phyloP scores from a whole-genome alignment of 2,888 invertebrate genomes.

The Trachelus iudaicus region DNA sequence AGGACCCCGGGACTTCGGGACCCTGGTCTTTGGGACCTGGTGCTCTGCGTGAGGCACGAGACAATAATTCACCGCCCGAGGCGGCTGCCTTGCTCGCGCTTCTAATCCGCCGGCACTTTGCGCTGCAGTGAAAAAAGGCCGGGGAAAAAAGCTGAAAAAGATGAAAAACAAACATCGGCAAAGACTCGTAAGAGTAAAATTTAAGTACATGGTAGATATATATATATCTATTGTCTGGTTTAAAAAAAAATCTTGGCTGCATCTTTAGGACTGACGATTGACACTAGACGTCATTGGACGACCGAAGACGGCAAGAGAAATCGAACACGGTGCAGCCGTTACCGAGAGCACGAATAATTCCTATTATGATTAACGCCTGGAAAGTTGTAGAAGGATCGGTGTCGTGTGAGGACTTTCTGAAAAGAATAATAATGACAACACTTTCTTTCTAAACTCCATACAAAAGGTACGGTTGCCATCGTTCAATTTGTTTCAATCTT shows the following conservation, averaged over 20 bases:
- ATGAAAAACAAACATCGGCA: not conserved
- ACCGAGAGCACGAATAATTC: not conserved
- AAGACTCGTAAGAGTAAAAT: not conserved
- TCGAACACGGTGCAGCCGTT: not conserved
- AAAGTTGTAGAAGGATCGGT: not conserved
- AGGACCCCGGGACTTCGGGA: not conserved
- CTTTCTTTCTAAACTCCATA: not conserved
- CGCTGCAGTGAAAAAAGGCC: constrained; percentile 36
- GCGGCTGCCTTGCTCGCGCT: constrained; percentile 42
- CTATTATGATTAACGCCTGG: not conserved
- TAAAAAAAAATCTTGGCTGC: not conserved
- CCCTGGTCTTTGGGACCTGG: not conserved
- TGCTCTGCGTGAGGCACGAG: constrained; percentile 45
- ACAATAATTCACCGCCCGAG: constrained; percentile 41
- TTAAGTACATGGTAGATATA: not conserved
- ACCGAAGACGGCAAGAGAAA: not conserved
- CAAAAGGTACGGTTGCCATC: not conserved
- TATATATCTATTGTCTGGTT: not conserved
- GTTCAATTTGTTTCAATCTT: not conserved
- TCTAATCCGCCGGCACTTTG: constrained; percentile 48
- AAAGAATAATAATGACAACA: not conserved
- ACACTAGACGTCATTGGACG: not conserved
- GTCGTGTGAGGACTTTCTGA: not conserved
- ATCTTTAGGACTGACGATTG: not conserved
- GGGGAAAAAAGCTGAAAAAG: not conserved